phyloP scores from a whole-genome alignment of 2,888 invertebrate species.

The Hirtodrosophila confusa region DNA sequence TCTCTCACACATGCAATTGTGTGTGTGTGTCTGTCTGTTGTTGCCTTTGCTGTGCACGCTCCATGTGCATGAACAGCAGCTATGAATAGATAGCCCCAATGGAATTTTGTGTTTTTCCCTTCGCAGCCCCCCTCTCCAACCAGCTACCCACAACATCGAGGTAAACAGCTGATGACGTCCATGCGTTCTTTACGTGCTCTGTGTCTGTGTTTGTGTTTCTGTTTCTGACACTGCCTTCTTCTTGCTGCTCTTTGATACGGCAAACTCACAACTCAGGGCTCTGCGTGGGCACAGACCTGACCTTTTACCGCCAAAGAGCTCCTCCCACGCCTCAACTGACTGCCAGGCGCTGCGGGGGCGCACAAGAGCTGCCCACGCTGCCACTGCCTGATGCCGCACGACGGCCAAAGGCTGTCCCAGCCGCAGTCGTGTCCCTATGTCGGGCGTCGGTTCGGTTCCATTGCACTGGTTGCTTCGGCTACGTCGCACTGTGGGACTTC shows the following conservation, averaged over 20 bases:
- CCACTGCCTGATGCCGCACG: slow-evolving; percentile 46
- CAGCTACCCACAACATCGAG: slow-evolving; percentile 9
- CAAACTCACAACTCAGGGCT: slow-evolving; percentile 1
- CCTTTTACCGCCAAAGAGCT: slow-evolving; percentile 45
- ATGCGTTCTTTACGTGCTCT: slow-evolving; percentile 71
- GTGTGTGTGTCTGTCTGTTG: slow-evolving; percentile 2
- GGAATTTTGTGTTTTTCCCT: slow-evolving; percentile 56
- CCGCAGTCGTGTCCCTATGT: slow-evolving; percentile 24
- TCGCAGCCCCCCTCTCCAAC: slow-evolving; percentile 3
- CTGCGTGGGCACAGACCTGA: slow-evolving; percentile 62
- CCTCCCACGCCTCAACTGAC: slow-evolving; percentile 14
- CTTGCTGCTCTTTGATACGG: slow-evolving; percentile 7
- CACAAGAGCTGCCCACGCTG: slow-evolving; percentile 54
- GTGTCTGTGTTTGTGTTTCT: slow-evolving; percentile 15
- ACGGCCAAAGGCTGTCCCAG: not conserved
- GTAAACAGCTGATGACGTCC: slow-evolving; percentile 75
- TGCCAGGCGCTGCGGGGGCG: slow-evolving; percentile 30
- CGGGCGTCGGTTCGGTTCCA: slow-evolving; percentile 25
- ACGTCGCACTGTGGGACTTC: not conserved
- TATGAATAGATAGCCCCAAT: slow-evolving; percentile 73
- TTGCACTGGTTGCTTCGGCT: slow-evolving; percentile 63
- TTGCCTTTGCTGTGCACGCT: slow-evolving; percentile 63
- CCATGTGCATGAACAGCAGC: slow-evolving; percentile 68
- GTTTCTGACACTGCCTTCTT: slow-evolving; percentile 10
- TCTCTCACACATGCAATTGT: slow-evolving; percentile 4